Evolutionary conservation across 1,140 invertebrate species (phyloP).

Genomic region (Drosophila aff.): DNA sequence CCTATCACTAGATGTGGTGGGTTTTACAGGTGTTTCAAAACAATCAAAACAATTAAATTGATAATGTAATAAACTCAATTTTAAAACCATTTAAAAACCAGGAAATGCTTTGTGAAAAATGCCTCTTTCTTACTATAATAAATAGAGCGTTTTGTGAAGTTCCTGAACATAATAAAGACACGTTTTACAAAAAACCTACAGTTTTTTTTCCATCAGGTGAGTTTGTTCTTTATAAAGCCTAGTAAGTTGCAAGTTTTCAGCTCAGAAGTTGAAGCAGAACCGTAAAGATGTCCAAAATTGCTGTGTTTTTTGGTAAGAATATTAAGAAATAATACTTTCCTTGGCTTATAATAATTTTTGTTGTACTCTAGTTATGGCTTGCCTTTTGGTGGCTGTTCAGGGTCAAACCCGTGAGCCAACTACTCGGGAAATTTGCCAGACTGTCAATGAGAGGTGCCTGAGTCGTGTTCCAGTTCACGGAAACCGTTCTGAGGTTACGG

Average conservation of each 20-base stretch:
- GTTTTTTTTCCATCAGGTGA: neutral
- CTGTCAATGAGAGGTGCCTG: slow-evolving; percentile 9
- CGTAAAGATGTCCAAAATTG: slow-evolving; percentile 51
- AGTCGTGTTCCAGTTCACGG: neutral
- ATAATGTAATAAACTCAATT: neutral
- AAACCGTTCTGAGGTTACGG: slow-evolving; percentile 34
- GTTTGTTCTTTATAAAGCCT: slow-evolving; percentile 33
- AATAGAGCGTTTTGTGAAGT: slow-evolving; percentile 3
- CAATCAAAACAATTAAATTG: neutral
- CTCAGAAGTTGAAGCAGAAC: slow-evolving; percentile 13
- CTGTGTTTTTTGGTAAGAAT: slow-evolving; percentile 53
- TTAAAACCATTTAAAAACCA: neutral
- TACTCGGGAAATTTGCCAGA: slow-evolving; percentile 23
- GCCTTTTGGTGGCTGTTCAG: slow-evolving; percentile 35
- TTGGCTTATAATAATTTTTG: too few relatives aligned
- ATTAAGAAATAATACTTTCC: neutral
- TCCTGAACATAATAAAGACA: slow-evolving; percentile 5
- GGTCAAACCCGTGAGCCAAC: slow-evolving; percentile 17
- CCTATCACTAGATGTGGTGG: neutral
- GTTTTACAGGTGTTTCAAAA: slow-evolving; percentile 6
- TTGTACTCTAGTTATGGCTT: slow-evolving; percentile 27
- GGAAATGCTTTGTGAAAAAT: slow-evolving; percentile 1
- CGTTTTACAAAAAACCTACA: neutral
- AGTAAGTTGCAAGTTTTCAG: too few relatives aligned
- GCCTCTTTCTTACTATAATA: neutral